Conservation (phyloP, 2,888 invertebrate genomes). For the Agrotis puta region DNA sequence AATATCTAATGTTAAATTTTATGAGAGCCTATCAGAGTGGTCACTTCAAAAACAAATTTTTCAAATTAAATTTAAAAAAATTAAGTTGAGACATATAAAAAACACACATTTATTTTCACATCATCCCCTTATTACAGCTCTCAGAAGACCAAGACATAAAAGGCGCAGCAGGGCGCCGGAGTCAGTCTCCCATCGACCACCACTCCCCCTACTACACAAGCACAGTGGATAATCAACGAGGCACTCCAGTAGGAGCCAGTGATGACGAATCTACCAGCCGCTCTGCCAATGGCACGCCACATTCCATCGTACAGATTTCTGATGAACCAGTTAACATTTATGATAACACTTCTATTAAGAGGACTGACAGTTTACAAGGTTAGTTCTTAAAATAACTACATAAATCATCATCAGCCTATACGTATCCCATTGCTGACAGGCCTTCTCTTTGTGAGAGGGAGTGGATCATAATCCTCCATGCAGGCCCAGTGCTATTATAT, state of each 20-base stretch:
- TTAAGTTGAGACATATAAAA: not conserved
- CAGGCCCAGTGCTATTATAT: no score
- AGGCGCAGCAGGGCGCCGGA: constrained; percentile 84
- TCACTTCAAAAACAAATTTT: not conserved
- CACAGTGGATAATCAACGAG: constrained; percentile 82
- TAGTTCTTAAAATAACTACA: not conserved
- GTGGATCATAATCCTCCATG: no score
- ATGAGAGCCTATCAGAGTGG: no score
- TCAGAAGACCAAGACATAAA: constrained; percentile 89
- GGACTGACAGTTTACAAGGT: constrained; percentile 88
- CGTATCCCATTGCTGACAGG: no score
- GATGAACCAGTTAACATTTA: constrained; percentile 86
- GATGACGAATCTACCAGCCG: constrained; percentile 88
- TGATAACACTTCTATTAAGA: constrained; percentile 84
- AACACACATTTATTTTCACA: not conserved
- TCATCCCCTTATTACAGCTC: constrained; percentile 72
- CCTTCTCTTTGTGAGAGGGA: no score
- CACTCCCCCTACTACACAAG: constrained; percentile 79
- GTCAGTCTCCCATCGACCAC: constrained; percentile 85
- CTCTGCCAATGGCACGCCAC: constrained; percentile 91
- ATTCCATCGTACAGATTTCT: constrained; percentile 93
- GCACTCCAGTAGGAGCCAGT: constrained; percentile 88
- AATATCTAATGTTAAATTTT: not conserved
- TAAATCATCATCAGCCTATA: no score
- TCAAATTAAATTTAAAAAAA: not conserved